Base-by-base conservation (phyloP, 2,113 vertebrate genomes). In the Colaptes auratus region DNA sequence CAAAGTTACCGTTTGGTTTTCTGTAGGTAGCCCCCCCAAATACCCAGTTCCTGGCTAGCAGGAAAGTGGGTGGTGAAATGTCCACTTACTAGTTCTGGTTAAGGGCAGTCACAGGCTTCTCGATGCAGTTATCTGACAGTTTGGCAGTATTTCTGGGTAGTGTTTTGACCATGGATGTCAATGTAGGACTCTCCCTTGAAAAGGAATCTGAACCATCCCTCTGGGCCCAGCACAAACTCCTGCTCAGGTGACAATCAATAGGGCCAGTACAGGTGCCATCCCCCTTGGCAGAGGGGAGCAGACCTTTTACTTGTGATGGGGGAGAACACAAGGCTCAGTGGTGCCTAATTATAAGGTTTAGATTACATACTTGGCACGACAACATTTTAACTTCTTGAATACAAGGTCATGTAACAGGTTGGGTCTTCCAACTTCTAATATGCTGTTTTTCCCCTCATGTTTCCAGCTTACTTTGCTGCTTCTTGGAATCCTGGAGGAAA, bases 21-120 rank as follows among this genome's bases (percentile, higher is more conserved):
- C n/a, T 61, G 25, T 25, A 67, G 33, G 11, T 44, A 33, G 52
- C 3, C 1, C 13, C 27, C 23, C 2, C 60, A 75, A 82, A 56
- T 15, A 2, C 5, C 5, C 35, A 21, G 2, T 55, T 53, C n/a
- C 12, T 2, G 3, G 8, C 3, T n/a, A 19, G 39, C 0, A 0
- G 35, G 44, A 61, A 35, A 3, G 10, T 15, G n/a, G 5, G 12
- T 6, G 10, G 36, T 60, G 13, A 81, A 74, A 11, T 35, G 3
- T 5, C 12, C 17, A 15, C 23, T 25, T 56, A 21, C 15, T 25
- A 56, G 28, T 59, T 52, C 25, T 35, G 15, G 13, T 42, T 23
- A 44, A 53, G 20, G 16, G 44, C 80, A 93, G 7, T 48, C 4
- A 3, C 2, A 5, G 58, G 33, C 10, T 2, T 10, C 4, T 69